Evolutionary conservation across 30 jellyfish, hydroid and myxozoan genomes (phyloP), one percentile per base, ranked within the genome.

Genomic region (Cassiopea andromeda): DNA sequence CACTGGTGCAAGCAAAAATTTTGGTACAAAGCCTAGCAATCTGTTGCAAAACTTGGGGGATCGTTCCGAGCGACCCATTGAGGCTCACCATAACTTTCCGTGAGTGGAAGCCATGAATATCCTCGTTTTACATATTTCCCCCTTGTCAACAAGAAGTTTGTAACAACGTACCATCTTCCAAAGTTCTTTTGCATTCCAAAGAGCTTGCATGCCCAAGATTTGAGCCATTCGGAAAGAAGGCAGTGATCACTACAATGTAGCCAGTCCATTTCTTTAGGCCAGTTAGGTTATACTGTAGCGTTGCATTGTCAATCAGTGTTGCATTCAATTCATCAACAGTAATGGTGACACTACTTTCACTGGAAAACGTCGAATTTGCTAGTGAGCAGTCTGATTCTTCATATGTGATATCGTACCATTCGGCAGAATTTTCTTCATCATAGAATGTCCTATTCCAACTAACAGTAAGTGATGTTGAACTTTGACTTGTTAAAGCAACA

Each of bases 381-480:
- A 59, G 46, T 48, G 85, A 87, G 48, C 86, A 76, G 47, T 72
- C 46, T 46, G 88, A 68, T 45, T 15, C 69, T 1, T 47, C 69
- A 48, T 46, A 87, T 2, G 60, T 46, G 58, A 87, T 69, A 15
- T 69, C 19, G 67, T 87, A 87, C n/a, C 46, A 19, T 7, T 84
- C 49, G 27, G 73, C 70, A 15, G 94, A 6, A 46, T 47, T 18
- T 59, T 48, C 78, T 4, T 46, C 86, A 66, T 72, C 8, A 54
- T 47, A 66, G 54, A 81, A 78, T 9, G 46, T 57, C 44, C 60
- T 79, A 44, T 59, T 78, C 94, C 94, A 87, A 1, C 19, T 17
- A 48, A 87, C 75, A 8, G 45, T 50, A 49, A 87, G 79, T n/a
- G 94, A 87, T 43, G 94, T 87, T 49, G 94, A 77, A 46, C 72